phyloP scores from a whole-genome alignment of 1,140 invertebrate genomes.

The Himalopsyche phryganea region DNA sequence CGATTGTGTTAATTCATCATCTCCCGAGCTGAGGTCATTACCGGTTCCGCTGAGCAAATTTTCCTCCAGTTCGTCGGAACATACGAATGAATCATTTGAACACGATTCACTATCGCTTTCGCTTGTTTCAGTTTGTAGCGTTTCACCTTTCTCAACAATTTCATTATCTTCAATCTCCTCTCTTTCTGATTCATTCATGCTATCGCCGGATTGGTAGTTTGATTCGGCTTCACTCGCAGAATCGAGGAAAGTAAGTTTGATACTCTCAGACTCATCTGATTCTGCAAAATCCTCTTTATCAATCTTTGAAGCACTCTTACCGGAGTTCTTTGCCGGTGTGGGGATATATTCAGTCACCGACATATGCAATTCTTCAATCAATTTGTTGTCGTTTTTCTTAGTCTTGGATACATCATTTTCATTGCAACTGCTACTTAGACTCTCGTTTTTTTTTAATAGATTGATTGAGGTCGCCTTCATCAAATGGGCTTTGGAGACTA shows the following conservation, averaged over 20 bases:
- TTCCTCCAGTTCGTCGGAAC: not conserved
- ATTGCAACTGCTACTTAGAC: no score
- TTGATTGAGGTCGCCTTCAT: no score
- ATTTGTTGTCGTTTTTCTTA: not conserved
- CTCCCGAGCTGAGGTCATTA: not conserved
- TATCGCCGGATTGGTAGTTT: constrained; percentile 28
- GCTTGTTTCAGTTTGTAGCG: constrained; percentile 15
- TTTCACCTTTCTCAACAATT: constrained; percentile 24
- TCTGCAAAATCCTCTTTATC: not conserved
- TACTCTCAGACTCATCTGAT: not conserved
- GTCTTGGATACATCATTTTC: no score
- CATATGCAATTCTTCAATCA: constrained; percentile 3
- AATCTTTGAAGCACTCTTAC: not conserved
- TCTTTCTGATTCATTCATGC: constrained; percentile 13
- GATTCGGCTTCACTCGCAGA: constrained; percentile 25
- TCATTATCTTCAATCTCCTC: constrained; percentile 25
- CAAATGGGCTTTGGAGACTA: no score
- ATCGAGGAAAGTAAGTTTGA: constrained; percentile 4
- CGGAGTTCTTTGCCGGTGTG: not conserved
- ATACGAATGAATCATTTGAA: constrained; percentile 31
- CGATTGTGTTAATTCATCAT: constrained; percentile 1
- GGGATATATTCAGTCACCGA: not conserved
- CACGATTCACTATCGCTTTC: constrained; percentile 19
- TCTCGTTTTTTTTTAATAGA: no score
- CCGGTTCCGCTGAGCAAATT: not conserved